Evolutionary conservation across 1,140 invertebrate species (phyloP).

Genomic region (Orius insidiosus): DNA sequence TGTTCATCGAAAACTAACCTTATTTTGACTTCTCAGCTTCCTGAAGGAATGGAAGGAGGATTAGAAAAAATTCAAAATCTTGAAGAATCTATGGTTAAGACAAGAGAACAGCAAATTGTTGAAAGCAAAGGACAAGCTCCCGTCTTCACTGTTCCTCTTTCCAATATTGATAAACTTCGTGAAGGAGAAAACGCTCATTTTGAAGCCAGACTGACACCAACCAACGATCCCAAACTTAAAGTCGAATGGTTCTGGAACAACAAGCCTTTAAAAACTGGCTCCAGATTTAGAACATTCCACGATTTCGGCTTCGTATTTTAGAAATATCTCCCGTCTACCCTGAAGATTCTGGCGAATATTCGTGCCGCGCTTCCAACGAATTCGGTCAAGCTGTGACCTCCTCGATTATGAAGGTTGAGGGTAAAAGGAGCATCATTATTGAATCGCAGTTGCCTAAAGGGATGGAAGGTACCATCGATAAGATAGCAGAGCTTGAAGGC

Average conservation of each 20-base stretch:
- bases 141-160: conserved; percentile 75
- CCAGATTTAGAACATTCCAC: conserved; percentile 82
- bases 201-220: conserved; percentile 79
- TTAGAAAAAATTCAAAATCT: conserved; percentile 81
- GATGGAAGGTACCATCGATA: conserved; percentile 83
- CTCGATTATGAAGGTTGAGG: conserved; percentile 74
- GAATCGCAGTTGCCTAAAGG: conserved; percentile 82
- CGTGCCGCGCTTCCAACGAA: conserved; percentile 73
- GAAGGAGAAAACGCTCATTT: conserved; percentile 90
- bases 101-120: conserved; percentile 44
- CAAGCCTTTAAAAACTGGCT: conserved; percentile 71
- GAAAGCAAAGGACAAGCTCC: conserved; percentile 67
- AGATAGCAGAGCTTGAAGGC: conserved; percentile 83
- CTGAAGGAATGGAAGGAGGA: conserved; percentile 83
- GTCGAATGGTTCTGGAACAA: conserved; percentile 94
- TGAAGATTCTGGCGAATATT: conserved; percentile 86
- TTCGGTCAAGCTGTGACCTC: conserved; percentile 88
- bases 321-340: conserved; percentile 91
- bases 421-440: conserved; percentile 75
- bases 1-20: conserved; percentile 81
- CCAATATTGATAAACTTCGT: conserved; percentile 65
- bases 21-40: conserved; percentile 87
- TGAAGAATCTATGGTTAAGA: conserved; percentile 67
- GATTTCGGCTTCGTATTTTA: conserved; percentile 90
- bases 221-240: conserved; percentile 85